These are phyloP conservation scores for Zaprionus obscuricornis DNA, from an alignment of 2,888 invertebrate genomes.

Conservation along the genomic window DNA sequence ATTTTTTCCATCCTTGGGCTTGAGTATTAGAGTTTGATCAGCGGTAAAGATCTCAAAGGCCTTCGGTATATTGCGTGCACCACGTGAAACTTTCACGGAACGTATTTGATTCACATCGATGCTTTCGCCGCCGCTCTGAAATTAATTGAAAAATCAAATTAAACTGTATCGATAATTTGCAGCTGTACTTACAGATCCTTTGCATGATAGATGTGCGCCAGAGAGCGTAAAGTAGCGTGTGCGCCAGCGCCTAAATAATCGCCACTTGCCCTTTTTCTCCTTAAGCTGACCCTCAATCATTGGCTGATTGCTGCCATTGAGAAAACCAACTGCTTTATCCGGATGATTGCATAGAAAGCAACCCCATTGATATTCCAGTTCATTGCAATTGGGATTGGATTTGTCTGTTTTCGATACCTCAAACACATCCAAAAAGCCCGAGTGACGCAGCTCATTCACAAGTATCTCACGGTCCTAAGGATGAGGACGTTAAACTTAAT, in stretches of 20 bases:
- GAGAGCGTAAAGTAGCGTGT: slow-evolving; percentile 97
- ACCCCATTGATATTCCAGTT: slow-evolving; percentile 88
- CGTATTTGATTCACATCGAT: slow-evolving; percentile 97
- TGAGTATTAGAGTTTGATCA: slow-evolving; percentile 95
- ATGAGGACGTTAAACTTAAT: not conserved
- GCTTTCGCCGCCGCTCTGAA: slow-evolving; percentile 91
- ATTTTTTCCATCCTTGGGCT: slow-evolving; percentile 96
- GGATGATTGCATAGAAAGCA: slow-evolving; percentile 97
- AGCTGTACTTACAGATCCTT: slow-evolving; percentile 91
- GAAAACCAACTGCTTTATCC: slow-evolving; percentile 93
- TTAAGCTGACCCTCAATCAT: slow-evolving; percentile 95
- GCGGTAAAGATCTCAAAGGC: slow-evolving; percentile 98
- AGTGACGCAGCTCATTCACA: slow-evolving; percentile 92
- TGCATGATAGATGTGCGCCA: slow-evolving; percentile 94
- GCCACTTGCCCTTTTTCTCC: slow-evolving; percentile 96
- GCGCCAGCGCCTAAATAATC: slow-evolving; percentile 95
- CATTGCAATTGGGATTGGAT: slow-evolving; percentile 83
- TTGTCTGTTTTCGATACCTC: slow-evolving; percentile 87
- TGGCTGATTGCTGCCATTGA: slow-evolving; percentile 91
- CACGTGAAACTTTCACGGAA: slow-evolving; percentile 96
- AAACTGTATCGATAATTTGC: not conserved
- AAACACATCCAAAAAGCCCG: slow-evolving; percentile 96
- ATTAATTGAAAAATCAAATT: not conserved
- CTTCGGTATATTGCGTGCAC: slow-evolving; percentile 96
- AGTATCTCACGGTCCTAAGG: slow-evolving; percentile 93